Evolutionary conservation across 2,797 vertebrate species (phyloP), one percentile per base, ranked within the genome.

Genomic region (Garrulus glandarius): DNA sequence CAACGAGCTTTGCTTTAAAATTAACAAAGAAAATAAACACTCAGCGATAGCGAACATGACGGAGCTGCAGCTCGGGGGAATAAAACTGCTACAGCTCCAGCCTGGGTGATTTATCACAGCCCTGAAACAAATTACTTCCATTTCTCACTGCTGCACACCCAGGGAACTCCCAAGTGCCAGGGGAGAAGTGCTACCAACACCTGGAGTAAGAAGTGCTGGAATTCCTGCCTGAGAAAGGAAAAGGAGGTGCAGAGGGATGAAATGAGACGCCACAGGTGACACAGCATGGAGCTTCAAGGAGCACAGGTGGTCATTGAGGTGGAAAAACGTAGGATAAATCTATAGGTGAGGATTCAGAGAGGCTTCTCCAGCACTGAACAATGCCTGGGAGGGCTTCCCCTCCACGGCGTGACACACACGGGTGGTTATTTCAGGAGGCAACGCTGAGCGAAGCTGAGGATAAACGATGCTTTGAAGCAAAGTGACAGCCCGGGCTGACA

Each of bases 71-170:
- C 78, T 74, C 44, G 6, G 82, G 82, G 79, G 89, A 89, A 46
- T 84, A 56, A 27, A 77, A 70, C 49, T 61, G 87, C 91, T 69
- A 68, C 85, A 56, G 61, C 80, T 88, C 86, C 90, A 74, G 55
- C 4, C 83, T 3, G 63, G 80, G 67, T 93, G 77, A 94, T 94
- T 92, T 88, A 94, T 92, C 72, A 88, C 17, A 11, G 77, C 87
- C 74, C 74, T 57, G 63, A 61, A 94, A 89, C 67, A 94, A 96
- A 91, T 85, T 3, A 74, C 87, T 96, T 71, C 79, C 85, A 83
- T 60, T 81, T 86, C 93, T 91, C 89, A 59, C 41, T 49, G 81
- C 81, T 84, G 34, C 70, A 81, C 80, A 56, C 56, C 56, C 57
- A 69, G 3, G 77, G 89, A 89, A 56, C 61, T 71, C 76, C 57